phyloP scores from a whole-genome alignment of 2,888 invertebrate species.

The Drosophila lutescens region DNA sequence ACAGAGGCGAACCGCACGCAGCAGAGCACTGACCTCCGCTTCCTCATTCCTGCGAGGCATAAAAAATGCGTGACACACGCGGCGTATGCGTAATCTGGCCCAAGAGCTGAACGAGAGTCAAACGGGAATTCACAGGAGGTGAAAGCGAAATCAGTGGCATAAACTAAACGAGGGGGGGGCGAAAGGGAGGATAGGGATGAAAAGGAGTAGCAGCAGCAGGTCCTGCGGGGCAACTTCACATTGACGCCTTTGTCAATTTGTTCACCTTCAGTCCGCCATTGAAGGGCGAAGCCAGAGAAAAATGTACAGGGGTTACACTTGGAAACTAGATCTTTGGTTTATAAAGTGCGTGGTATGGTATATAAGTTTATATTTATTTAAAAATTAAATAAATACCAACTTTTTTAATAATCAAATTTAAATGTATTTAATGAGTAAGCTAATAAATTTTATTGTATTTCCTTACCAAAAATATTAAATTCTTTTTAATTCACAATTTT shows the following conservation, averaged over 20 bases:
- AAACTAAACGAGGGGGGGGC: constrained; percentile 11
- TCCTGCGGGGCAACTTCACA: constrained; percentile 53
- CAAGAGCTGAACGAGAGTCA: background rate
- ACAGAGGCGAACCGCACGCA: constrained; percentile 21
- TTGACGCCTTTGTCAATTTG: constrained; percentile 72
- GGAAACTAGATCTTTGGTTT: too few species aligned
- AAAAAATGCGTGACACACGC: constrained; percentile 58
- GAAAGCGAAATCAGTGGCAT: constrained; percentile 31
- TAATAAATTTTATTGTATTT: too few species aligned
- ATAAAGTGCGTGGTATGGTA: too few species aligned
- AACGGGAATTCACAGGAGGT: constrained; percentile 9
- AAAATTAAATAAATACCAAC: too few species aligned
- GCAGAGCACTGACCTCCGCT: constrained; percentile 21
- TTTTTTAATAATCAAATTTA: too few species aligned
- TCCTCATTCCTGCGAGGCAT: background rate
- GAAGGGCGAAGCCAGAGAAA: constrained; percentile 26
- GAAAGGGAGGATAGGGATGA: background rate
- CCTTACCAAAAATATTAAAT: too few species aligned
- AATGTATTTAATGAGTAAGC: too few species aligned
- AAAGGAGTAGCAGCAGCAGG: constrained; percentile 5
- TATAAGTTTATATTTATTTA: too few species aligned
- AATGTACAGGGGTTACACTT: background rate
- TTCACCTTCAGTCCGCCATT: constrained; percentile 49
- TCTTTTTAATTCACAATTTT: too few species aligned
- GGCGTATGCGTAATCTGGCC: constrained; percentile 69